These are phyloP conservation scores for Huso huso DNA, from an alignment of 2,797 vertebrate species.

Conservation along the genomic window DNA sequence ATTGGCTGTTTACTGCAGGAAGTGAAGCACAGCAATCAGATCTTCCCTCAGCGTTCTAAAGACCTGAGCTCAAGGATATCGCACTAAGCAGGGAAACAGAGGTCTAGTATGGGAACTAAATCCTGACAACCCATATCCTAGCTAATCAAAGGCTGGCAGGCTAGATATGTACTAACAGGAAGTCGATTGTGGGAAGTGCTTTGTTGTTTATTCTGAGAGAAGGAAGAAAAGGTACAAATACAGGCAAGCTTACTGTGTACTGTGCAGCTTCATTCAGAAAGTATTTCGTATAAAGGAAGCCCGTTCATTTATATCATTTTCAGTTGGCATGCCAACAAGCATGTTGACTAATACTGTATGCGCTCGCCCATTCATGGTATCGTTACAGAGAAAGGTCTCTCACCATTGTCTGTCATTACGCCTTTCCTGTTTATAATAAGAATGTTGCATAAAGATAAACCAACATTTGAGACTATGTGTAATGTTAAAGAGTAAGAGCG, in stretches of 20 bases:
- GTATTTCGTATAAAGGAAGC: constrained; percentile 9
- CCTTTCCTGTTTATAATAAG: background rate
- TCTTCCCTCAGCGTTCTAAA: constrained; percentile 2
- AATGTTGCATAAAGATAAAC: no score
- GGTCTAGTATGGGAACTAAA: constrained; percentile 13
- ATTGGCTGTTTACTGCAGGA: constrained; percentile 11
- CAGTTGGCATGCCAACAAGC: no score
- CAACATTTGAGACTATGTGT: no score
- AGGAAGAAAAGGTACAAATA: constrained; percentile 2
- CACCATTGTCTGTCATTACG: background rate
- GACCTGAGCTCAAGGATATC: constrained; percentile 5
- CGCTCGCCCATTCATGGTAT: no score
- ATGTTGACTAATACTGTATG: no score
- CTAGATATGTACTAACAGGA: constrained; percentile 24
- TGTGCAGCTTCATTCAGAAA: background rate
- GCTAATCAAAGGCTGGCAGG: constrained; percentile 7
- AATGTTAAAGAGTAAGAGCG: no score
- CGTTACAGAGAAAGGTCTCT: no score
- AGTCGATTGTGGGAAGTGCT: constrained; percentile 13
- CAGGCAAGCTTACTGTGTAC: background rate
- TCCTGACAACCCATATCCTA: background rate
- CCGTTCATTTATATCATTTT: background rate
- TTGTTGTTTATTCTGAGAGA: constrained; percentile 8
- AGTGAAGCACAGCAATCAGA: background rate
- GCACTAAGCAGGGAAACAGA: constrained; percentile 4